Base-by-base conservation (phyloP, 92 coral and sea anemone genomes). In the Zoanthus sociatus region DNA sequence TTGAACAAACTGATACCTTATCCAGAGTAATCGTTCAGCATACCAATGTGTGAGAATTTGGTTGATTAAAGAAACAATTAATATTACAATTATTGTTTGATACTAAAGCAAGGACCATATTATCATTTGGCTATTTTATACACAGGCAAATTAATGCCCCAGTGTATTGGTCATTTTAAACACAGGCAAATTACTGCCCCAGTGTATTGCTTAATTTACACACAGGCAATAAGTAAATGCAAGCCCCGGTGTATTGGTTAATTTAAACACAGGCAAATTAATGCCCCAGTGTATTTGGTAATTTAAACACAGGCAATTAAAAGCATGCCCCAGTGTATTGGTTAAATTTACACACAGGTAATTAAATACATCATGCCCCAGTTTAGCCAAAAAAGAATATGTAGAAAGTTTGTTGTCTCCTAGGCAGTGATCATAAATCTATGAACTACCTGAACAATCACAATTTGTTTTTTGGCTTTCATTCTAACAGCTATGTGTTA, bases 31-130 rank as follows among this genome's bases (percentile, higher is more conserved):
- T 67, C 58, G 76, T 55, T 86, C 89, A 20, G 89, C 81, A 86
- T 76, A 86, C 75, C 86, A 86, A 83, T 86, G 89, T 61, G 89
- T 86, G 17, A 86, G 84, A 32, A 86, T 86, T 86, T 86, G 89
- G 26, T 76, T 51, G 56, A 86, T 84, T 86, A 86, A 45, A 86
- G 37, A 20, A 85, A 48, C 66, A 58, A 33, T 33, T 33, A 33
- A 58, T 58, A 58, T 58, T 58, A 58, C 66, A 58, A 58, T 58
- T 58, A 58, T 58, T 58, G 66, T 58, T 11, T 58, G 66, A 58
- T 58, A 58, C 66, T 58, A 58, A 58, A 58, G 66, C 66, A 58
- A 58, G 66, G 66, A 58, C 17, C 16, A 58, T 58, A n/a, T n/a
- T n/a, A n/a, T n/a, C n/a, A n/a, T n/a, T 58, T 58, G 66, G 66